These are phyloP conservation scores for Argynnis bischoffii DNA, from an alignment of 2,888 invertebrate genomes.

Conservation along the genomic window DNA sequence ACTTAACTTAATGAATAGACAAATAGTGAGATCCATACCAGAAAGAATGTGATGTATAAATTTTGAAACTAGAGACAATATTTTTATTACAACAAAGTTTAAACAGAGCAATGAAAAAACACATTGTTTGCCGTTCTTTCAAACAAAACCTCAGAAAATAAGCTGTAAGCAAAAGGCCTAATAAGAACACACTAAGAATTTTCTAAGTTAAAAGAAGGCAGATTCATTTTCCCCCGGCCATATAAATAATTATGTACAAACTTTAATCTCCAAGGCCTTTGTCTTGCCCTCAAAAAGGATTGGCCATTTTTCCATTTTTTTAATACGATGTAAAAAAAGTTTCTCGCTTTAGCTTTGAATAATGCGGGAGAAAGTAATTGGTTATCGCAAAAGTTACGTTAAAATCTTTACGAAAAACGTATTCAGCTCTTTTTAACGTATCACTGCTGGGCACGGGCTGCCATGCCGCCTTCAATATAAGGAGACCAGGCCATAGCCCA, in stretches of 20 bases:
- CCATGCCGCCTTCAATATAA: no score
- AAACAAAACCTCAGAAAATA: conserved; percentile 27
- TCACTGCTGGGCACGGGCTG: no score
- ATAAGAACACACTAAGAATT: conserved; percentile 38
- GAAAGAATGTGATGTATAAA: no score
- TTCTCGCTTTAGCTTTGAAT: conserved; percentile 30
- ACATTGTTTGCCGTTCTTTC: conserved; percentile 29
- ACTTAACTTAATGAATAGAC: no score
- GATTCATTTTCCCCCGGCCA: conserved; percentile 38
- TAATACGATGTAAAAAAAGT: conserved; percentile 23
- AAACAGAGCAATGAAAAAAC: conserved; percentile 8
- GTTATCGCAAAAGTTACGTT: conserved; percentile 20
- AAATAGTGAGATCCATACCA: no score
- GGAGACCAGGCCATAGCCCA: no score
- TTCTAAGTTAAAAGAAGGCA: conserved; percentile 40
- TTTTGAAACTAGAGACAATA: no score
- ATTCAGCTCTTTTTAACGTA: no score
- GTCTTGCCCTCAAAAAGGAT: conserved; percentile 40
- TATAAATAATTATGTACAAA: conserved; percentile 43
- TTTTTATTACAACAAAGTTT: no score
- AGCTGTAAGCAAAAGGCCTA: conserved; percentile 34
- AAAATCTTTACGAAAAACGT: no score
- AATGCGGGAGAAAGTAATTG: conserved; percentile 16
- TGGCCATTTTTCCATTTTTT: conserved; percentile 32
- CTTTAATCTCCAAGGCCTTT: conserved; percentile 41